Base-by-base conservation (phyloP, 2,113 vertebrate genomes). In the Plotosus lineatus region DNA sequence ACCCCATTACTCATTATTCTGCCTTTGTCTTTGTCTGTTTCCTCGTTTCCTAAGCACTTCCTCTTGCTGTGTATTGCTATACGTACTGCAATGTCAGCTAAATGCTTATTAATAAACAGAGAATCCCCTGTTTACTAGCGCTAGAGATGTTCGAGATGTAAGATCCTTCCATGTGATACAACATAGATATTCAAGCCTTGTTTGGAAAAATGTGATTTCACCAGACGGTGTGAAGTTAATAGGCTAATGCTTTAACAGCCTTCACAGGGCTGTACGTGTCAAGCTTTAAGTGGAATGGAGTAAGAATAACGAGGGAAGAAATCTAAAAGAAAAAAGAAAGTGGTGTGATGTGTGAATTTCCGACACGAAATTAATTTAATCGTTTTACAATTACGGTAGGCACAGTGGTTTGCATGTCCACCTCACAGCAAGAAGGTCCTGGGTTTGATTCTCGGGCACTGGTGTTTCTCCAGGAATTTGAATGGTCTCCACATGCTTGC, bases 31-130 rank as follows among this genome's bases (percentile, higher is more conserved):
- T 51, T 61, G 2, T 77, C 66, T 63, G 19, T 74, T 82, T 84
- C 87, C 88, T 38, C 58, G 85, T 71, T 79, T 83, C 50, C 6
- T 28, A 48, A 21, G 58, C 44, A 60, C 55, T 60, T 74, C 46
- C 33, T 65, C 48, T 65, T 55, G 26, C 58, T 42, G 28, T 74
- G 44, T 48, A 26, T 56, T 8, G 4, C 51, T 53, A 21, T 53
- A 50, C 51, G 31, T 71, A 31, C 21, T 71, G 5, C 15, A 19
- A 71, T 48, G 28, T 73, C 44, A 75, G 69, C 40, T 28, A n/a
- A 33, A 65, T 60, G 44, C 19, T 26, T 38, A 65, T n/a, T 26
- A 26, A 65, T n/a, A 48, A 31, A 66, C 48, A 63, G 12, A 61
- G 36, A 61, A 51, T 12, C 6, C 19, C 42, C 38, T 36, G 23